A percentile compares a stretch with the other conserved stretches of the same genome.
Evolutionary conservation across 2,113 vertebrate species (phyloP).

Genomic region (Pithys albifrons): DNA sequence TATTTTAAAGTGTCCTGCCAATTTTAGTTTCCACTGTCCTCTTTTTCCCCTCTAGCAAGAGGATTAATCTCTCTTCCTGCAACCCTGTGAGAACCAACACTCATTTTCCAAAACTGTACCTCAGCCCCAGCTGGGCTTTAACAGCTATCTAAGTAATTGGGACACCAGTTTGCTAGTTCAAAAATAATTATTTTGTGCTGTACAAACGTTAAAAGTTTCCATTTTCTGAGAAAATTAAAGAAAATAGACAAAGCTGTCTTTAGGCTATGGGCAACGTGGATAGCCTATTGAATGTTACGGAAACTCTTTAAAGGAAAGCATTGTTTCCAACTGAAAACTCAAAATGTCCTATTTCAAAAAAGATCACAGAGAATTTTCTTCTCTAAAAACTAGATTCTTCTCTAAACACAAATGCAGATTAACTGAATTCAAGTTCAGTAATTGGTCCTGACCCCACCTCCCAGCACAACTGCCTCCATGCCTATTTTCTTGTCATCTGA

Average conservation of each 20-base stretch:
- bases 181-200: conserved; percentile 25
- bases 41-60: not conserved
- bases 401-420: not conserved
- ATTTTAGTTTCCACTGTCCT: not conserved
- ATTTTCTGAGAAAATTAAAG: conserved; percentile 1
- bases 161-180: not conserved
- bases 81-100: not conserved
- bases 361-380: not conserved
- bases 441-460: not conserved
- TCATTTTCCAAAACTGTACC: conserved; percentile 29
- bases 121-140: conserved; percentile 3
- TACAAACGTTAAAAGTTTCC: not conserved
- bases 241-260: not conserved
- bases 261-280: not conserved
- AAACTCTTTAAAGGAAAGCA: not conserved
- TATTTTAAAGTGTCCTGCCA: not conserved
- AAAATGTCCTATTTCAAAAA: not conserved
- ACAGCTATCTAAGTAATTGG: conserved; percentile 15
- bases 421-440: not conserved
- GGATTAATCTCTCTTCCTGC: not conserved
- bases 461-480: not conserved
- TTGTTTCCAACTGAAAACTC: not conserved
- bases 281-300: not conserved
- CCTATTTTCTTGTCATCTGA: not conserved
- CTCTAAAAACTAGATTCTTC: not conserved